These are phyloP conservation scores for Apodemus speciosus DNA, from an alignment of 2,113 vertebrate species.

Conservation along the genomic window DNA sequence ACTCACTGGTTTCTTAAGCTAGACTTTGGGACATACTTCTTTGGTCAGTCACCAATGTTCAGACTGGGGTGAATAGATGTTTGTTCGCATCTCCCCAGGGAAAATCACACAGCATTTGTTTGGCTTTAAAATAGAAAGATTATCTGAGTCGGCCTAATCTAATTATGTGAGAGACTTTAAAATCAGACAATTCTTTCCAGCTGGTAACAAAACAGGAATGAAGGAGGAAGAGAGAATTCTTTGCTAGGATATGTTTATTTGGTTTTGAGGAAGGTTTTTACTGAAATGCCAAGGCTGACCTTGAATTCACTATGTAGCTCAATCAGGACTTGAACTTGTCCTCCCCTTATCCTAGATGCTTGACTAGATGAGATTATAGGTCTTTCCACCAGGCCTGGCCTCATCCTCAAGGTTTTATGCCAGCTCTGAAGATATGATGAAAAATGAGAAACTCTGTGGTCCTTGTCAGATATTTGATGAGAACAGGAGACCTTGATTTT, in stretches of 20 bases:
- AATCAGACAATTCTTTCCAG: background rate
- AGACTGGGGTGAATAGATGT: background rate
- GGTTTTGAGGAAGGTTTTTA: background rate
- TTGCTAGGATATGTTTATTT: background rate
- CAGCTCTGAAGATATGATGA: background rate
- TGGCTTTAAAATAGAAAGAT: background rate
- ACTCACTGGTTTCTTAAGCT: background rate
- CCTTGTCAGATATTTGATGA: background rate
- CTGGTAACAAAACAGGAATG: background rate
- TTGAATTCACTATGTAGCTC: background rate
- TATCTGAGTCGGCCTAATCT: background rate
- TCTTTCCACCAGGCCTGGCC: background rate
- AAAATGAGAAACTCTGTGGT: background rate
- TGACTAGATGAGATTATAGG: background rate
- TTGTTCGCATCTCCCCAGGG: background rate
- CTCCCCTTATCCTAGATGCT: background rate
- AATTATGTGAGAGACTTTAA: background rate
- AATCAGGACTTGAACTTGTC: background rate
- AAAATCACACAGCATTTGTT: background rate
- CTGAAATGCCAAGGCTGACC: background rate
- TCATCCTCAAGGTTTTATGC: background rate
- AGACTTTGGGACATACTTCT: conserved; percentile 3
- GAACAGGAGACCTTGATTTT: background rate
- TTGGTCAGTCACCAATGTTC: background rate
- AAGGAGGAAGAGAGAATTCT: background rate